Evolutionary conservation across 2,797 vertebrate species (phyloP).

Genomic region (Gymnothorax reevesii): DNA sequence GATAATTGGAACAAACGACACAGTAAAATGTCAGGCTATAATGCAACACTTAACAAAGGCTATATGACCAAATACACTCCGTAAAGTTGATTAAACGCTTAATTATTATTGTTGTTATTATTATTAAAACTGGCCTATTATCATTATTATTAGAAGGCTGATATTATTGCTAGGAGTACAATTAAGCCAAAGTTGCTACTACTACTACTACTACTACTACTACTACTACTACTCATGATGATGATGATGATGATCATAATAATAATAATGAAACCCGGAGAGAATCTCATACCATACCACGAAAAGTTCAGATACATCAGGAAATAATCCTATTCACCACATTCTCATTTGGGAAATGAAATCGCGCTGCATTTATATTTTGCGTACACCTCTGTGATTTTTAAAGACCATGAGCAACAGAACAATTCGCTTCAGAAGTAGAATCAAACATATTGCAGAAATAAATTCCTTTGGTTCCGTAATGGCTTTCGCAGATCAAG

Average conservation of each 20-base stretch:
- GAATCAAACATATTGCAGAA: not conserved
- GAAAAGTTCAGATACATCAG: not conserved
- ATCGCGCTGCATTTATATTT: slow-evolving; percentile 40
- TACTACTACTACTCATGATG: not conserved
- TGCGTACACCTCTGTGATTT: not conserved
- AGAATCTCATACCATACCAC: not conserved
- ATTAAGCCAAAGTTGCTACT: not conserved
- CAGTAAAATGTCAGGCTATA: too few species aligned
- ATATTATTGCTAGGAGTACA: too few species aligned
- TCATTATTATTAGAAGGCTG: not conserved
- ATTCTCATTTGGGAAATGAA: slow-evolving; percentile 23
- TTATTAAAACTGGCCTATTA: not conserved
- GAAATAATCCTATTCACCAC: not conserved
- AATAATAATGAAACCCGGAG: not conserved
- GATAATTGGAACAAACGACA: not conserved
- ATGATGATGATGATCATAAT: not conserved
- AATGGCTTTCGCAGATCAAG: not conserved
- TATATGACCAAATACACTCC: too few species aligned
- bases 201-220: not conserved
- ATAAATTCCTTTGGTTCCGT: not conserved
- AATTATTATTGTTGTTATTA: not conserved
- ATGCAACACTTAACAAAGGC: too few species aligned
- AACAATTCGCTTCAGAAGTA: not conserved
- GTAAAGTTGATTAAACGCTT: too few species aligned
- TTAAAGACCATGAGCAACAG: not conserved